phyloP scores from a whole-genome alignment of 2,113 vertebrate species.

The Struthidea cinerea region DNA sequence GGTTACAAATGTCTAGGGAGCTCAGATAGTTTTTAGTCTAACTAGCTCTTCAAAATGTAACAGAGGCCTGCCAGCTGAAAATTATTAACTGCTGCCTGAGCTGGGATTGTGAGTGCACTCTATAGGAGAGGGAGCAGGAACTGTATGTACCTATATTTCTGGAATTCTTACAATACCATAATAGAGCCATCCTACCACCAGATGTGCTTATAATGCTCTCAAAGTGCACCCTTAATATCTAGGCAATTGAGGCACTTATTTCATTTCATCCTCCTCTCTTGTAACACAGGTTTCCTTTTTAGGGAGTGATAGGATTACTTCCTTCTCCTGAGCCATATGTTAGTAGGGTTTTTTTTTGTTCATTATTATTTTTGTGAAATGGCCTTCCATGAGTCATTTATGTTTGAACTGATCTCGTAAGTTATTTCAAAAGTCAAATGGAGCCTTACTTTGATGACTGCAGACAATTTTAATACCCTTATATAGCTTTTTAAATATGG shows the following conservation, averaged over 20 bases:
- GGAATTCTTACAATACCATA: conserved; percentile 23
- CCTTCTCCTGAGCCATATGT: not conserved
- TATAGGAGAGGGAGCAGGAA: not conserved
- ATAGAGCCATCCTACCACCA: conserved; percentile 15
- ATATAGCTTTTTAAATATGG: not conserved
- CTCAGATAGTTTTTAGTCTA: conserved; percentile 14
- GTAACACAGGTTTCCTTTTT: not conserved
- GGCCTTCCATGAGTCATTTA: conserved; percentile 19
- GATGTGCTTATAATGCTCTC: conserved; percentile 29
- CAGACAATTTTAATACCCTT: conserved; percentile 25
- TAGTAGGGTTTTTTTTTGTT: not conserved
- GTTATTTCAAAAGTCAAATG: conserved; percentile 31
- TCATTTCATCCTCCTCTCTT: conserved; percentile 25
- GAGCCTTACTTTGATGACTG: conserved; percentile 30
- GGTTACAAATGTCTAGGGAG: conserved; percentile 48
- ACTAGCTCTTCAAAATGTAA: conserved; percentile 28
- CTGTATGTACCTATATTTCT: conserved; percentile 28
- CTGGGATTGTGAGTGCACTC: not conserved
- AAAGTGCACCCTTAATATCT: conserved; percentile 5
- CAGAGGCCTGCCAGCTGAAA: conserved; percentile 11
- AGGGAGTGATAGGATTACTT: not conserved
- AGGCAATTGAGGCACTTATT: conserved; percentile 27
- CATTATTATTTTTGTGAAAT: conserved; percentile 2
- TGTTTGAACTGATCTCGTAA: conserved; percentile 33
- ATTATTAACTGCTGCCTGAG: conserved; percentile 49